Conservation (phyloP, 1,140 invertebrate genomes). For the Drosophila mayri region DNA sequence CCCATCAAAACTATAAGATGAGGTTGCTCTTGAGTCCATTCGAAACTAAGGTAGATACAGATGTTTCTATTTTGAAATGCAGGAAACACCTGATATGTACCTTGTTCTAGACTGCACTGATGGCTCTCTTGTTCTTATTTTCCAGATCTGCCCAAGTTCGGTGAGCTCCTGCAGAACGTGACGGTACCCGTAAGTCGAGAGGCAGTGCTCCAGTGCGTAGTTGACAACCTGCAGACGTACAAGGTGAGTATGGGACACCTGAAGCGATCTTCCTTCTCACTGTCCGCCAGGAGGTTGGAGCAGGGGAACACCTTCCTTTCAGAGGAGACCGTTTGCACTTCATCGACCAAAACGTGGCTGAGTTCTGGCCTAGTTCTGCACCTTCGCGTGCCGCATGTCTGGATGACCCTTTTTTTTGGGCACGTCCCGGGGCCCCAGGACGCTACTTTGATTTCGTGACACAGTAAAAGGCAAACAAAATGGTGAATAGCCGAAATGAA, state of each 20-base stretch:
- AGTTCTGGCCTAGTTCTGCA: constrained; percentile 20
- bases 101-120: constrained; percentile 60
- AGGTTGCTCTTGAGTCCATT: constrained; percentile 37
- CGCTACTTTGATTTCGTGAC: constrained; percentile 71
- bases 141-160: constrained; percentile 90
- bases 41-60: constrained; percentile 70
- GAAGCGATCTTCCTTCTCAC: neutral
- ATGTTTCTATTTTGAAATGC: constrained; percentile 53
- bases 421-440: constrained; percentile 57
- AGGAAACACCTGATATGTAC: constrained; percentile 70
- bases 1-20: no score
- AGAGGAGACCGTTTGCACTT: constrained; percentile 68
- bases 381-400: constrained; percentile 55
- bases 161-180: constrained; percentile 90
- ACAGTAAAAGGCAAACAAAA: constrained; percentile 37
- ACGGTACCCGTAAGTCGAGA: constrained; percentile 91
- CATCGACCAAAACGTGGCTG: constrained; percentile 59
- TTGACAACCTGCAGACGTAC: constrained; percentile 90
- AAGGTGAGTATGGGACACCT: constrained; percentile 86
- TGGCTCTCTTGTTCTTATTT: constrained; percentile 34
- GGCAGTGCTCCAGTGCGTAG: constrained; percentile 90
- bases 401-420: constrained; percentile 60
- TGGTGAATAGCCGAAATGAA: constrained; percentile 62
- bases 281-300: neutral
- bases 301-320: constrained; percentile 2